Evolutionary conservation across 2,888 invertebrate species (phyloP).

Genomic region (Platynereis dumerilii): DNA sequence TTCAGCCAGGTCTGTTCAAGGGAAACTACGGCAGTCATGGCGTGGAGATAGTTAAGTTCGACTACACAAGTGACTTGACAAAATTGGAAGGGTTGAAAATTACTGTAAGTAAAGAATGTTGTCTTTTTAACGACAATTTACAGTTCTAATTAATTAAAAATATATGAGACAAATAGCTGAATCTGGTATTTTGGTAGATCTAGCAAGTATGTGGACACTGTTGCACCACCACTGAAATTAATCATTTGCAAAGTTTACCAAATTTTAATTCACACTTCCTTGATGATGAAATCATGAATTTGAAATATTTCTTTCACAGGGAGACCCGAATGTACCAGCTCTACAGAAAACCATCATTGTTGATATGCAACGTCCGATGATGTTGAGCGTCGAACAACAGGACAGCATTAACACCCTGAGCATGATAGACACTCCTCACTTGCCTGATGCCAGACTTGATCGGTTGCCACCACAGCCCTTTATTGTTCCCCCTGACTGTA

Average conservation of each 20-base stretch:
- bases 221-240: no score
- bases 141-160: no score
- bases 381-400: conserved; percentile 49
- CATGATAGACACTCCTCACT: conserved; percentile 39
- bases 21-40: conserved; percentile 58
- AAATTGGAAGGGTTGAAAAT: conserved; percentile 6
- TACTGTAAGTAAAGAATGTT: conserved; percentile 10
- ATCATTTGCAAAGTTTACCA: no score
- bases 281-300: no score
- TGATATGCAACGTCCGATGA: conserved; percentile 50
- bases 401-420: conserved; percentile 36
- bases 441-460: conserved; percentile 28
- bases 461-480: conserved; percentile 49
- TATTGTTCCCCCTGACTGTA: conserved; percentile 43
- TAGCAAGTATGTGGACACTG: no score
- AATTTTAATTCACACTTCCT: no score
- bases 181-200: no score
- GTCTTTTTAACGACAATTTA: no score
- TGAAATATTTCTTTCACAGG: conserved; percentile 47
- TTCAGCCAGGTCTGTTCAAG: conserved; percentile 53
- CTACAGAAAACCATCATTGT: conserved; percentile 51
- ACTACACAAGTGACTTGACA: background rate
- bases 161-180: no score
- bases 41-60: conserved; percentile 45
- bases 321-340: conserved; percentile 59